Evolutionary conservation across 2,888 invertebrate genomes (phyloP).

Genomic region (Caradrina kadenii): DNA sequence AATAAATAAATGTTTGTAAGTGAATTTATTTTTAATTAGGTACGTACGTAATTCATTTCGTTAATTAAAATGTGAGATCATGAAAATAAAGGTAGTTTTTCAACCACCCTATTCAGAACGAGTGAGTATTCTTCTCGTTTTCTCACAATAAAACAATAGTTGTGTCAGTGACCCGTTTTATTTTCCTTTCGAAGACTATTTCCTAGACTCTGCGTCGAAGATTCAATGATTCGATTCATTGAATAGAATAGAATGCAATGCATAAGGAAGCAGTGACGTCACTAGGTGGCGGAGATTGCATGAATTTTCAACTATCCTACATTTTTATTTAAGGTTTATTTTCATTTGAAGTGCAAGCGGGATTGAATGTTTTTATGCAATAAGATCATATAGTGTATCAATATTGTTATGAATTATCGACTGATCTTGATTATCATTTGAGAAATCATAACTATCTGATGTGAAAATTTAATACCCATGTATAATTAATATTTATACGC

Average conservation of each 20-base stretch:
- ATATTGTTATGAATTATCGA: background rate
- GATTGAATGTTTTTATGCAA: constrained; percentile 33
- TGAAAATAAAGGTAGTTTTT: too few relatives aligned
- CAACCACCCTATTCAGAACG: too few relatives aligned
- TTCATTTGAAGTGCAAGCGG: constrained; percentile 49
- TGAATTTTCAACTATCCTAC: constrained; percentile 70
- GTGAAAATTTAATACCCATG: too few relatives aligned
- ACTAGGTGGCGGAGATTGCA: constrained; percentile 57
- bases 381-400: background rate
- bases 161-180: constrained; percentile 21
- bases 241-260: constrained; percentile 70
- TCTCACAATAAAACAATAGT: background rate
- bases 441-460: too few relatives aligned
- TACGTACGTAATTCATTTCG: too few relatives aligned
- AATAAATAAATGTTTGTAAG: too few relatives aligned
- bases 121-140: too few relatives aligned
- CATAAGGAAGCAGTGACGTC: constrained; percentile 68
- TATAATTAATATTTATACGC: too few relatives aligned
- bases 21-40: too few relatives aligned
- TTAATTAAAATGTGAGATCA: too few relatives aligned
- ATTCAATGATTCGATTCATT: constrained; percentile 61
- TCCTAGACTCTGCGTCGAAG: constrained; percentile 34
- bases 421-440: background rate
- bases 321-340: constrained; percentile 71
- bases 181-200: constrained; percentile 24